Base-by-base conservation (phyloP, 2,113 vertebrate species). In the Chelonoidis abingdonii region DNA sequence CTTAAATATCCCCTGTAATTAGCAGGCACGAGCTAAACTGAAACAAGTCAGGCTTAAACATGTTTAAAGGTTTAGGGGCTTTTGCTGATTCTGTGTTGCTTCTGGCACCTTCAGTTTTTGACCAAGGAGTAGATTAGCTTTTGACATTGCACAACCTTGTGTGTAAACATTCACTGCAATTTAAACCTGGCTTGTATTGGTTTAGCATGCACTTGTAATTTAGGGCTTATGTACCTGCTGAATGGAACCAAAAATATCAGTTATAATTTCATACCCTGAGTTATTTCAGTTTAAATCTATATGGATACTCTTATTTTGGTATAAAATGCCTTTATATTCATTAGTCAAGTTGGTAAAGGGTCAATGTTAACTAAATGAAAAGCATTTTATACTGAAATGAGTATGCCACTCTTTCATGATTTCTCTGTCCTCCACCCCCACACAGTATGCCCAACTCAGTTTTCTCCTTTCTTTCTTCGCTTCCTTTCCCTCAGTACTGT, bases 31-130 rank as follows among this genome's bases (percentile, higher is more conserved):
- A 50, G 50, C 4, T 90, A 25, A 82, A 92, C 82, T 84, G 94
- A 29, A 41, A 92, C 87, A 79, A 89, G 87, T 31, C 89, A 94
- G 89, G 87, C 56, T 22, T 25, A 72, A 52, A 14, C 11, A 86
- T 95, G 95, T 96, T 89, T 76, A 90, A 90, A 88, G n/a, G 44
- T 90, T 93, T 93, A 94, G 87, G 9, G 14, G 44, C 44, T 12
- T 83, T 89, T 79, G 80, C 11, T 91, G 89, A 16, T 86, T 21
- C 13, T 10, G 53, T 94, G 17, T 5, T 12, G 72, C 87, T 13
- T 82, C 25, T 90, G 94, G 59, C 79, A 24, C 6, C 8, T 94
- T 78, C 59, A 86, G 27, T 84, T 95, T 95, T 75, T 86, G 82
- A 50, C 11, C 22, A 82, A 25, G 31, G n/a, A 69, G n/a, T 83